These are phyloP conservation scores for Dicycla oo DNA, from an alignment of 2,888 invertebrate species.

Conservation along the genomic window DNA sequence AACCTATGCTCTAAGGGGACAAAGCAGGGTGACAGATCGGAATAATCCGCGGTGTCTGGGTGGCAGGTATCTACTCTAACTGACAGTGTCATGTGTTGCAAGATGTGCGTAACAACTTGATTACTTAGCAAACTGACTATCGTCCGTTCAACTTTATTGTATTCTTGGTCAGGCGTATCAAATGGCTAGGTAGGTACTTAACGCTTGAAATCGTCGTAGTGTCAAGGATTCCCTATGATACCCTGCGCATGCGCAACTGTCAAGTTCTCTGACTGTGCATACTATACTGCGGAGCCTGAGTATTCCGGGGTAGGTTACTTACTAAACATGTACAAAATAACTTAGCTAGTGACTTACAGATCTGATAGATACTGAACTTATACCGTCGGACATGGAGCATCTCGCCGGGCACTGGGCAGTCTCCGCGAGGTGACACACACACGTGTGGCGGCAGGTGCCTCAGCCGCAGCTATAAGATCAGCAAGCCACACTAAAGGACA, in stretches of 20 bases:
- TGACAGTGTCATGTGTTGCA: background rate
- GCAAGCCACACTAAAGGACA: background rate
- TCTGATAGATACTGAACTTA: too few relatives aligned
- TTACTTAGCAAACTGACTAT: background rate
- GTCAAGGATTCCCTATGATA: background rate
- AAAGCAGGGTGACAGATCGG: too few relatives aligned
- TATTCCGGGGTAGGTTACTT: background rate
- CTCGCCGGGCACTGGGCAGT: background rate
- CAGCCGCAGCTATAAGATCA: too few relatives aligned
- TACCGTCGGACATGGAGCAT: background rate
- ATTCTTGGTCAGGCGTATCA: background rate
- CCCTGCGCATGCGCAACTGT: background rate
- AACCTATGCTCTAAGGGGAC: too few relatives aligned
- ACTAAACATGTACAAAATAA: slow-evolving; percentile 1
- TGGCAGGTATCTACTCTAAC: background rate
- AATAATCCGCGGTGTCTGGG: too few relatives aligned
- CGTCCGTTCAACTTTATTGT: background rate
- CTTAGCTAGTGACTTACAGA: background rate
- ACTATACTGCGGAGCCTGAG: background rate
- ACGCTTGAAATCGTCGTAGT: background rate
- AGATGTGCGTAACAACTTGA: too few relatives aligned
- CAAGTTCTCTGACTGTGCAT: slow-evolving; percentile 1
- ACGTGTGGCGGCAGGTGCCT: background rate
- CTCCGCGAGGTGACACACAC: background rate
- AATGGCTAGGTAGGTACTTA: background rate